Evolutionary conservation across 2,888 invertebrate species (phyloP), one percentile per base, ranked within the genome.

Genomic region (Graphium colonna): DNA sequence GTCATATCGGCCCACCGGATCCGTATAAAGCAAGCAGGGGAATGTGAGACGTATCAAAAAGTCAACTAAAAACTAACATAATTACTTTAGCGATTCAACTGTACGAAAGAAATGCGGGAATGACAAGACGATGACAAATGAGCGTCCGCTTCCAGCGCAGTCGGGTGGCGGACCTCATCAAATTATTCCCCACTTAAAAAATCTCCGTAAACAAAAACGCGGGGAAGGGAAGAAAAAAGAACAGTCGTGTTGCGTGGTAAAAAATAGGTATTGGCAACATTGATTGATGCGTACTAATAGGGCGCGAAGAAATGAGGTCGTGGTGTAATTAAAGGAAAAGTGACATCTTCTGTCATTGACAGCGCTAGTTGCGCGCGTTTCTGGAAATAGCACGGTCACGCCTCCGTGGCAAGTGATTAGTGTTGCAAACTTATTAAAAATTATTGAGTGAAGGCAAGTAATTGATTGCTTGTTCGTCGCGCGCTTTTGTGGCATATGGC

Each of bases 91-190:
- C 79, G 77, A 85, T 87, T 81, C 85, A 73, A 87, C 82, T 84
- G 84, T 68, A 80, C 77, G 75, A 84, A 88, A 87, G 88, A 89
- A 88, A 87, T 77, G 82, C 82, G 86, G 86, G 86, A 88, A 89
- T 87, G 89, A 89, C 89, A 89, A 88, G 89, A 88, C 88, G 88
- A 89, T 89, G 89, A 89, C 88, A 89, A 89, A 89, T 88, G 89
- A 89, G 87, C 84, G 79, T 75, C 75, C 79, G 76, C 79, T 79
- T 79, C 83, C 79, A 82, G 76, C 85, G 69, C 85, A 81, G 86
- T 82, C 88, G 88, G 87, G 88, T 88, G 87, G 88, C 84, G 80
- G 79, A 85, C 87, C 89, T 89, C 89, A 89, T 89, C 88, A 88
- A 88, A 88, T 88, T 87, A 88, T 88, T 85, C 86, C 87, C 80